Percentiles rank a stretch among this genome's conserved stretches.
phyloP scores from a whole-genome alignment of 2,113 vertebrate genomes.

The Callospermophilus lateralis region DNA sequence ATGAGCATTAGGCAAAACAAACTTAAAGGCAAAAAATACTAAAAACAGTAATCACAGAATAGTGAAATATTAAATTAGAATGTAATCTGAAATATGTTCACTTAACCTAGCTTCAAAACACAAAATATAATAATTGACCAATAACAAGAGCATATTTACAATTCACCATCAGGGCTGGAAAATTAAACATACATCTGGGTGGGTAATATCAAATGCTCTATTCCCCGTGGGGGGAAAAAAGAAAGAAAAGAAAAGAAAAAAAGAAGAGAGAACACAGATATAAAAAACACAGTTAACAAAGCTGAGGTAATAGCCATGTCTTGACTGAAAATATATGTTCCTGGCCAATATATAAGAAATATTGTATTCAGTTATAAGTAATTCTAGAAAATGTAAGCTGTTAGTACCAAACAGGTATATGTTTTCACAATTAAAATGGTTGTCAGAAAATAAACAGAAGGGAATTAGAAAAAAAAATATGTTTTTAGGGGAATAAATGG shows the following conservation, averaged over 20 bases:
- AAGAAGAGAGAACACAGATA: not conserved
- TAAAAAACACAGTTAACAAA: not conserved
- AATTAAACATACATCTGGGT: not conserved
- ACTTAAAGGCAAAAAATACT: not conserved
- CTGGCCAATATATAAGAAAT: not conserved
- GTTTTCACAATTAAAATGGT: not conserved
- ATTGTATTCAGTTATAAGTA: not conserved
- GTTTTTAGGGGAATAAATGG: not conserved
- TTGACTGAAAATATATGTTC: not conserved
- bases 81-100: not conserved
- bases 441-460: not conserved
- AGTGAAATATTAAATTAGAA: slow-evolving; percentile 33
- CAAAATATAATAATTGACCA: not conserved
- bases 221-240: not conserved
- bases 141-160: slow-evolving; percentile 6
- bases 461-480: not conserved
- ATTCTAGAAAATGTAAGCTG: not conserved
- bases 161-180: not conserved
- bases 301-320: not conserved
- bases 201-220: not conserved
- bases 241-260: not conserved
- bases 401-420: not conserved
- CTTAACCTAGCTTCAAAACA: slow-evolving; percentile 44
- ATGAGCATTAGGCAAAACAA: not conserved
- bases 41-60: not conserved